A percentile compares a stretch with the other conserved stretches of the same genome.
phyloP scores from a whole-genome alignment of 2,888 invertebrate genomes.

The Chrysomela aeneicollis region DNA sequence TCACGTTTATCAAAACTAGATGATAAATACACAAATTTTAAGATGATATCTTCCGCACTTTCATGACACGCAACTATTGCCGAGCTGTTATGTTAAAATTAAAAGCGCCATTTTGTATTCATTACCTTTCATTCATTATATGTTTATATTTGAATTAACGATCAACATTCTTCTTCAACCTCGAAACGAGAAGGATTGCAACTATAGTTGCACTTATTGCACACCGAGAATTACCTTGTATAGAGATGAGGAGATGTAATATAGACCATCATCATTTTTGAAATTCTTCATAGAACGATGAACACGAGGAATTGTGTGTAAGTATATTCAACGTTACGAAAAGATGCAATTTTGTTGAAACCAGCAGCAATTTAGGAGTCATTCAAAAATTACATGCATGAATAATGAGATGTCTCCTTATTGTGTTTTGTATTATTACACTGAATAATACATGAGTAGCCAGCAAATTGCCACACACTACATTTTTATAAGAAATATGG shows the following conservation, averaged over 20 bases:
- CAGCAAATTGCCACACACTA: neutral
- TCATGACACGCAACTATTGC: too few relatives aligned
- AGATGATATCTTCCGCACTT: too few relatives aligned
- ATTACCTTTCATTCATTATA: too few relatives aligned
- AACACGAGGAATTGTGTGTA: neutral
- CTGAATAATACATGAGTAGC: too few relatives aligned
- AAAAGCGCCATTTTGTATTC: too few relatives aligned
- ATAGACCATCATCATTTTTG: conserved; percentile 21
- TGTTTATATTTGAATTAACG: too few relatives aligned
- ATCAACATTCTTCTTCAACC: conserved; percentile 4
- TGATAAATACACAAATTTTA: too few relatives aligned
- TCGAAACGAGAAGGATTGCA: conserved; percentile 17
- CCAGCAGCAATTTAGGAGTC: neutral
- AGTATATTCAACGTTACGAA: conserved; percentile 11
- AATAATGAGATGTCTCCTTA: neutral
- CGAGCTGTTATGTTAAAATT: too few relatives aligned
- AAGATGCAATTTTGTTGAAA: conserved; percentile 9
- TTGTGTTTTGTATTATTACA: too few relatives aligned
- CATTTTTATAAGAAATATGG: too few relatives aligned
- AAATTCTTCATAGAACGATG: conserved; percentile 21
- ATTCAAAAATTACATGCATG: neutral
- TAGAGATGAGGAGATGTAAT: neutral
- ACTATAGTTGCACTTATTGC: conserved; percentile 22
- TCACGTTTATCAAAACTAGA: too few relatives aligned
- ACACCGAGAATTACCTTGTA: conserved; percentile 30